Evolutionary conservation across 2,888 invertebrate genomes (phyloP), one percentile per base, ranked within the genome.

Genomic region (Zhuqinia jingwanae): DNA sequence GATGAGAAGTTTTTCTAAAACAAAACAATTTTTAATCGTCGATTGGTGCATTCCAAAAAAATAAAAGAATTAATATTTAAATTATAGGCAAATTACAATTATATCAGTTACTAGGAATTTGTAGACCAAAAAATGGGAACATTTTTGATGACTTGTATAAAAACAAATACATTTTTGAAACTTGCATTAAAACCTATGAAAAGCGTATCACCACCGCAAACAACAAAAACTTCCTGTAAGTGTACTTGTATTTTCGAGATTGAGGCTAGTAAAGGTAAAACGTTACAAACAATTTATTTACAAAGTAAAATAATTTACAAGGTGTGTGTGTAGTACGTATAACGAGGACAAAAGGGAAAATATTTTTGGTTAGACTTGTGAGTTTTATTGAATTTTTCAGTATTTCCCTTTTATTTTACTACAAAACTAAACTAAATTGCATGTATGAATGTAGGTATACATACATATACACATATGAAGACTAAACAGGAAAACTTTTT

Each of bases 101-200:
- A 42, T n/a, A 60, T 30, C 60, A n/a, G 27, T 30, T 15, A n/a
- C 60, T 27, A 60, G 60, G 36, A 65, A 42, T 42, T 65, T 65
- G 65, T 65, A n/a, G 36, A 11, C 65, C 25, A 65, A 65, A 30
- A 15, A n/a, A n/a, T n/a, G 0, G 3, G 30, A n/a, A 15, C 27
- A 60, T 2, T 30, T 60, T 30, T 8, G 15, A 25, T n/a, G 17
- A 1, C n/a, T 30, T n/a, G n/a, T n/a, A n/a, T n/a, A n/a, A n/a
- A n/a, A n/a, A n/a, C 30, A 65, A 20, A 42, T 65, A 17, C 36
- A 30, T 65, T 1, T 10, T 36, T 3, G 17, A 65, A 65, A 65
- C 17, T 65, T 17, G 8, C 36, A 36, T 25, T n/a, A 17, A 65
- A 36, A 60, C 17, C 27, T 15, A 27, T 25, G 11, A 8, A 60